These are phyloP conservation scores for Hypsibius dujardini DNA, from an alignment of 1,140 invertebrate species.

Conservation along the genomic window DNA sequence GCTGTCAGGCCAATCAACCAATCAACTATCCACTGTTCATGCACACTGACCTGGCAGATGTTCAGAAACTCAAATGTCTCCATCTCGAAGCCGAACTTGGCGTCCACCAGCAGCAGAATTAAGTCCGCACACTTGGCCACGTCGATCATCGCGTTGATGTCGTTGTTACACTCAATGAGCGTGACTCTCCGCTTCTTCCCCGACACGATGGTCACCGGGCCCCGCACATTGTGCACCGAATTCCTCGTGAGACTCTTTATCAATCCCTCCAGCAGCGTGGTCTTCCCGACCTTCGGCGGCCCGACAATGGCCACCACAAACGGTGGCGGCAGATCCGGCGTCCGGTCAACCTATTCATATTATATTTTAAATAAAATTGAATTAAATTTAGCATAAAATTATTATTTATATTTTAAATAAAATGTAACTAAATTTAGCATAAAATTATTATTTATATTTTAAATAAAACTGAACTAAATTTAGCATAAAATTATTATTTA, in stretches of 20 bases:
- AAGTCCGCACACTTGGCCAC: slow-evolving; percentile 96
- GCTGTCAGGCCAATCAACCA: too few species aligned
- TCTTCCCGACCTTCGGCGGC: slow-evolving; percentile 92
- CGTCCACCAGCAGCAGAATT: slow-evolving; percentile 78
- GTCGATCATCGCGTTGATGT: slow-evolving; percentile 98
- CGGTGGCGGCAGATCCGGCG: slow-evolving; percentile 69
- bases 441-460: too few species aligned
- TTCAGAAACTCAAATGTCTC: slow-evolving; percentile 98
- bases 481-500: too few species aligned
- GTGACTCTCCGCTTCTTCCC: slow-evolving; percentile 80
- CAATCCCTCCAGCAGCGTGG: slow-evolving; percentile 71
- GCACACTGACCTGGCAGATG: slow-evolving; percentile 93
- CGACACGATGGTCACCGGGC: slow-evolving; percentile 72
- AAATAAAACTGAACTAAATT: too few species aligned
- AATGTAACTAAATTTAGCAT: too few species aligned
- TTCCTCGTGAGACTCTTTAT: slow-evolving; percentile 79
- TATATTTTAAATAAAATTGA: too few species aligned
- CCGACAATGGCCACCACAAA: slow-evolving; percentile 85
- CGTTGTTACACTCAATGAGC: slow-evolving; percentile 94
- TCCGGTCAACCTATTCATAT: slow-evolving; percentile 78
- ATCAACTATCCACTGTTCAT: too few species aligned
- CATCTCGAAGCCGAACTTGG: slow-evolving; percentile 98
- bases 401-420: too few species aligned
- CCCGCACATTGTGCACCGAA: slow-evolving; percentile 66
- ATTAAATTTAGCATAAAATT: too few species aligned